phyloP scores from a whole-genome alignment of 2,797 vertebrate genomes.

The Falco berigora region DNA sequence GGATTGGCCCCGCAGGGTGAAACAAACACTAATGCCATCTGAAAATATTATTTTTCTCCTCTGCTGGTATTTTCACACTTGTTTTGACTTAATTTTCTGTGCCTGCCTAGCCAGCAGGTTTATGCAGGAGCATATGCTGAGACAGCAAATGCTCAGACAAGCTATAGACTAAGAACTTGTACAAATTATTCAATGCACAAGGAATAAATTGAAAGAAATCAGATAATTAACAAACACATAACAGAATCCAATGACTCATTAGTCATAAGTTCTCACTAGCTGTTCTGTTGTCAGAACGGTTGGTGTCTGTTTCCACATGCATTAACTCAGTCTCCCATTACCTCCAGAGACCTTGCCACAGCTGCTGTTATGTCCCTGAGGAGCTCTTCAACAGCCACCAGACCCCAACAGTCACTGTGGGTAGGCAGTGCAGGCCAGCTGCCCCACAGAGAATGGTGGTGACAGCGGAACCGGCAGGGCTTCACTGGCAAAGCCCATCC shows the following conservation, averaged over 20 bases:
- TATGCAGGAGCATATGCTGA: background rate
- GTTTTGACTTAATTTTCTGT: background rate
- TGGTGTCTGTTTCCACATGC: background rate
- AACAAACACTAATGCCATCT: background rate
- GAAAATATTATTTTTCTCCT: background rate
- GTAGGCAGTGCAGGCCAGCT: background rate
- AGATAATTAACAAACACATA: background rate
- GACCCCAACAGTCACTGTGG: background rate
- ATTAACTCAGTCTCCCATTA: background rate
- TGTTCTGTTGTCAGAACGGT: background rate
- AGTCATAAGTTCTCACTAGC: background rate
- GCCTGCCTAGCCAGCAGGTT: background rate
- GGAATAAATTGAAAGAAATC: conserved; percentile 5
- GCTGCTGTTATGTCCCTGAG: background rate
- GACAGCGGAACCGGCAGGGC: fast-evolving
- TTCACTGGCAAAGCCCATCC: background rate
- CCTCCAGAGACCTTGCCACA: background rate
- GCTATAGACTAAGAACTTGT: background rate
- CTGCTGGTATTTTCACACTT: background rate
- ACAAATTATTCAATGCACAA: background rate
- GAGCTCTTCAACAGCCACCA: background rate
- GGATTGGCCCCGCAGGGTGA: background rate
- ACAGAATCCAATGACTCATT: background rate
- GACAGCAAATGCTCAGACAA: background rate
- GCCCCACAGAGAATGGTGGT: fast-evolving